phyloP scores from a whole-genome alignment of 2,888 invertebrate genomes.

The Psylliodes chrysocephalus region DNA sequence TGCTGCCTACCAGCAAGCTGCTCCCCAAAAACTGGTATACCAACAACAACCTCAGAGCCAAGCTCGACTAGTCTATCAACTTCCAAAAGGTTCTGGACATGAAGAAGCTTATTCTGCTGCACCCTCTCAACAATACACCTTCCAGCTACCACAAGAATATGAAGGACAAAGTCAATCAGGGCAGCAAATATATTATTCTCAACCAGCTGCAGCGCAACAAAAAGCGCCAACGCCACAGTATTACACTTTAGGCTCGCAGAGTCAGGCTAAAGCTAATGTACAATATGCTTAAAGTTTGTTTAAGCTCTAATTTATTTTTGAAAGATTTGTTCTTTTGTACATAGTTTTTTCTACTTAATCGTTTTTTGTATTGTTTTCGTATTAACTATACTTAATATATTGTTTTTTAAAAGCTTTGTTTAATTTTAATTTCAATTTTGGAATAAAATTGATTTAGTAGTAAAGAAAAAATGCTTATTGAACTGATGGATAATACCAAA shows the following conservation, averaged over 20 bases:
- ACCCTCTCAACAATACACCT: constrained; percentile 34
- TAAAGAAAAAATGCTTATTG: no score
- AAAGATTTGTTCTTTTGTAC: constrained; percentile 41
- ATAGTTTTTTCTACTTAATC: constrained; percentile 35
- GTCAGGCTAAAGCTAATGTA: constrained; percentile 43
- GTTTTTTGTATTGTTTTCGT: constrained; percentile 16
- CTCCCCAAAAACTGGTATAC: constrained; percentile 23
- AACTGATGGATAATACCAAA: no score
- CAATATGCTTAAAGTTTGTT: constrained; percentile 42
- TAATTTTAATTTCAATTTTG: background rate
- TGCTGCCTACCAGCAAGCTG: constrained; percentile 25
- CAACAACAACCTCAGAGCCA: constrained; percentile 9
- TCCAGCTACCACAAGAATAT: constrained; percentile 29
- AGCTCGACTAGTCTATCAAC: constrained; percentile 27
- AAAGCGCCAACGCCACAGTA: constrained; percentile 44
- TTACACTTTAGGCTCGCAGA: constrained; percentile 44
- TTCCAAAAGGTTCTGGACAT: constrained; percentile 9
- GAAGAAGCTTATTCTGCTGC: constrained; percentile 21
- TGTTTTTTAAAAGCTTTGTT: no score
- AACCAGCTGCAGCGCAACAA: constrained; percentile 31
- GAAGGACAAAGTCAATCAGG: constrained; percentile 36
- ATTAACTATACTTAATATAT: background rate
- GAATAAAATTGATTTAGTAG: no score
- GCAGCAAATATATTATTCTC: constrained; percentile 44
- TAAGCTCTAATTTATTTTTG: constrained; percentile 30